Evolutionary conservation across 2,113 vertebrate species (phyloP), one percentile per base, ranked within the genome.

Genomic region (Callocephalon fimbriatum): DNA sequence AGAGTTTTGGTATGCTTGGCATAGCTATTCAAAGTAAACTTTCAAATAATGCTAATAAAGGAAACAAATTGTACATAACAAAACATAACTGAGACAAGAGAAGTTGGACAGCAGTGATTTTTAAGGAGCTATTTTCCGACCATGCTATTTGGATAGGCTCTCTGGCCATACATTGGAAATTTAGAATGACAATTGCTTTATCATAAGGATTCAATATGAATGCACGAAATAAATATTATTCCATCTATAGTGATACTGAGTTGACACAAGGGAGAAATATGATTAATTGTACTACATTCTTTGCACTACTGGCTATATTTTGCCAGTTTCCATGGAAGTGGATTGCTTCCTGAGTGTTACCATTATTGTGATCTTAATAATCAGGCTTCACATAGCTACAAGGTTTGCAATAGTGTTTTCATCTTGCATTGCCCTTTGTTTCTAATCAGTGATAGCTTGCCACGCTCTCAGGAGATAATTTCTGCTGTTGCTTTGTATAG

Each of bases 261-360:
- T 35, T 94, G 77, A 88, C 71, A 63, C n/a, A 44, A 44, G 51
- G 66, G 68, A 91, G 79, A 89, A 88, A 65, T 48, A 75, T 35
- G 88, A 80, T 89, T 83, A 83, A 86, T 80, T 62, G 58, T 74
- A 23, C 23, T 44, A 32, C 35, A 68, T 80, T 87, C 44, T 89
- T 73, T 85, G 42, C 3, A 76, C 76, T 63, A 31, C 66, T 80
- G 78, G 79, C 66, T 51, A 29, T 75, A 25, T 74, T 90, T 92
- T 89, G 48, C 35, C 67, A 80, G 82, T 95, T 96, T 73, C 93
- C n/a, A 72, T 81, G 68, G 89, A 90, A 95, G 72, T 86, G 63
- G 42, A 68, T 96, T 94, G 51, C 62, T 88, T 86, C 68, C 58
- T 51, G 77, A 89, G 45, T 51, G 44, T 80, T 90, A 65, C 67